Evolutionary conservation across 1,140 invertebrate species (phyloP), one percentile per base, ranked within the genome.

Genomic region (Atta cephalotes): DNA sequence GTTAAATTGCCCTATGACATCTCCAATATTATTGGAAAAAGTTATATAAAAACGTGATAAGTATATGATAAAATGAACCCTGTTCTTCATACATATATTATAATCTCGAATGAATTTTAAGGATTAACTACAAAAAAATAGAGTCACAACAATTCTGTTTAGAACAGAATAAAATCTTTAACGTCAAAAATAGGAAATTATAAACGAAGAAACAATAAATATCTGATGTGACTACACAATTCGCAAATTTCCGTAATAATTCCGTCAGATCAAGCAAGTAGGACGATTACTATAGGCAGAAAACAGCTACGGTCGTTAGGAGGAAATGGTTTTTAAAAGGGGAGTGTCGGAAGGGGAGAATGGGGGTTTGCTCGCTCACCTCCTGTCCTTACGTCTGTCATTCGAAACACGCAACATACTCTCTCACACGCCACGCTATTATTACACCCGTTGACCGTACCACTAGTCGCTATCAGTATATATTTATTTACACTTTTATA

Each of bases 371-470:
- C 92, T 92, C 93, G 93, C 93, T 93, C 89, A 86, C 93, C 93
- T 93, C 91, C 92, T 94, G 94, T 93, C 92, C 89, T 91, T 92
- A 91, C 88, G 92, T 93, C 93, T 94, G 93, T 95, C 94, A 94
- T 92, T 94, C 90, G 35, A 85, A 90, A 92, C 94, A 94, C 94
- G 94, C 94, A 94, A 95, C 90, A 79, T 89, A 66, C 79, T 89
- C 66, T 78, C 58, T 91, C 91, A 90, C 93, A 93, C 91, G 92
- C 91, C 90, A 92, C 86, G 80, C 88, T 93, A 92, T 93, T 94
- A 94, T 93, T 93, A 86, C 85, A 66, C 31, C 63, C 88, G 71
- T 82, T 81, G 86, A 82, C 79, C 76, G 74, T 49, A 58, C 84
- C 68, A 62, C 84, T 62, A 60, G 63, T 56, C 65, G 68, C 66